A percentile compares a stretch with the other conserved stretches of the same genome.
These are phyloP conservation scores for Anneissia japonica DNA, from an alignment of 35 echinoderm and acorn worm species.

Conservation along the genomic window DNA sequence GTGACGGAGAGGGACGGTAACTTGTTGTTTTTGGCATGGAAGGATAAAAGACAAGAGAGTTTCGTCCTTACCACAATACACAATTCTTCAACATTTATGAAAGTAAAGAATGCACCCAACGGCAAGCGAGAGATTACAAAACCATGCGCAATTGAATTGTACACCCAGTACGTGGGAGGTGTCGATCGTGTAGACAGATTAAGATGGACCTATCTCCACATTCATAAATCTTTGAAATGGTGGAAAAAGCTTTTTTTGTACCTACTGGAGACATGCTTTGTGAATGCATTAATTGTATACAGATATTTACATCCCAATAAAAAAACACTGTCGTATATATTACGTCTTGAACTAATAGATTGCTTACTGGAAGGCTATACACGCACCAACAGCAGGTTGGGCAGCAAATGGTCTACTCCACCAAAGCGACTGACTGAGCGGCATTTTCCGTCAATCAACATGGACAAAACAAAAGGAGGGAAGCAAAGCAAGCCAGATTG, in stretches of 20 bases:
- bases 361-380: too few species aligned
- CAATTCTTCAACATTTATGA: slow-evolving; percentile 5
- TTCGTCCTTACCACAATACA: slow-evolving; percentile 8
- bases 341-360: neutral
- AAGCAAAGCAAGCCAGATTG: slow-evolving; percentile 5
- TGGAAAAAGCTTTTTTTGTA: slow-evolving; percentile 24
- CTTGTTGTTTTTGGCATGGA: slow-evolving; percentile 15
- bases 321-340: neutral
- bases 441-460: too few species aligned
- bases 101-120: neutral
- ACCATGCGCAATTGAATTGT: slow-evolving; percentile 19
- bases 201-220: slow-evolving; percentile 1
- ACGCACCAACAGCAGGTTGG: neutral
- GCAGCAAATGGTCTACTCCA: neutral
- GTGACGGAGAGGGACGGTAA: slow-evolving; percentile 6
- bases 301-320: slow-evolving; percentile 5
- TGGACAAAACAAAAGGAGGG: neutral
- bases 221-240: neutral
- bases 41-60: too few species aligned
- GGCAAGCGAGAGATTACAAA: neutral
- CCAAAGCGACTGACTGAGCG: slow-evolving; percentile 9
- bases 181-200: slow-evolving; percentile 13
- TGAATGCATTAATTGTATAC: slow-evolving; percentile 12
- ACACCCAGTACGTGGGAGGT: slow-evolving; percentile 12
- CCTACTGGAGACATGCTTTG: slow-evolving; percentile 3